A percentile compares a stretch with the other conserved stretches of the same genome.
phyloP scores from a whole-genome alignment of 2,888 invertebrate species.

The Ormia ochracea region DNA sequence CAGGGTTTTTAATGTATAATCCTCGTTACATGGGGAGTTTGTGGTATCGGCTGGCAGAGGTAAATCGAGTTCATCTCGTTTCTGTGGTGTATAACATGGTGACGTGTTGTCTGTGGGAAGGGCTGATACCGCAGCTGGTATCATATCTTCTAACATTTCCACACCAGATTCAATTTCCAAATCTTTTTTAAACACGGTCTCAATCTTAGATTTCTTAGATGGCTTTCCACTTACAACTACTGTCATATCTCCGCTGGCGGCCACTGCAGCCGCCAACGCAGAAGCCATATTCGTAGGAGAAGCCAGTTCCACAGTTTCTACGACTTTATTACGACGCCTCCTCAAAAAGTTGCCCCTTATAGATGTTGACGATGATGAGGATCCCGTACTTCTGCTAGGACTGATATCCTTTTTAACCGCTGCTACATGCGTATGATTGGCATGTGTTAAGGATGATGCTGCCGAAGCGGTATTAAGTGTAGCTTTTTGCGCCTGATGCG shows the following conservation, averaged over 20 bases:
- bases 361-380: conserved; percentile 55
- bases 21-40: background rate
- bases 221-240: conserved; percentile 50
- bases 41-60: conserved; percentile 22
- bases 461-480: conserved; percentile 29
- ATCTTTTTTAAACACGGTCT: conserved; percentile 70
- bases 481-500: conserved; percentile 59
- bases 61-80: conserved; percentile 62
- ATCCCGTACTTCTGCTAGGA: conserved; percentile 58
- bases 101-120: background rate
- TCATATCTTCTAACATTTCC: conserved; percentile 76
- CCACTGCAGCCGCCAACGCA: conserved; percentile 53
- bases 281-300: conserved; percentile 55
- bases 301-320: conserved; percentile 64
- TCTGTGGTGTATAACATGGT: conserved; percentile 4
- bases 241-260: conserved; percentile 47
- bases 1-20: conserved; percentile 24
- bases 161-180: conserved; percentile 76
- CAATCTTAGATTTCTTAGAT: conserved; percentile 64
- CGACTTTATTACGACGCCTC: conserved; percentile 66
- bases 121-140: conserved; percentile 52
- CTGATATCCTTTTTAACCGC: conserved; percentile 66
- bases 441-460: conserved; percentile 38
- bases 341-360: conserved; percentile 70
- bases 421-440: conserved; percentile 51